Percentiles rank a stretch among this genome's conserved stretches.
Evolutionary conservation across 2,113 vertebrate species (phyloP).

Genomic region (Smithornis capensis): DNA sequence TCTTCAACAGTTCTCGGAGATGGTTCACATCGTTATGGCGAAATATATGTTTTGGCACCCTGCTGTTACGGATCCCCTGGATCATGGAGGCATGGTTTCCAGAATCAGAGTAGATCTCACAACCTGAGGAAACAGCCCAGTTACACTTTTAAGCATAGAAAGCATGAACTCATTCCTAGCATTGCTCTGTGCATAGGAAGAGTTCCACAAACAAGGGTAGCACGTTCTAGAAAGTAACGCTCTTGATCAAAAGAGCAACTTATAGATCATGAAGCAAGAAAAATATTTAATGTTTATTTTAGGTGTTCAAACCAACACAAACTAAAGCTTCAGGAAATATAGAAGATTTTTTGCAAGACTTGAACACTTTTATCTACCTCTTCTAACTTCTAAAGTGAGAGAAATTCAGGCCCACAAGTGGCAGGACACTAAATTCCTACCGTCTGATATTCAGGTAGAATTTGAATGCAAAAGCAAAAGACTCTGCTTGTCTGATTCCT

Average conservation of each 20-base stretch:
- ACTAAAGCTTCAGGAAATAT: background rate
- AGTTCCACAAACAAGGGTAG: background rate
- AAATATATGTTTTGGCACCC: slow-evolving; percentile 91
- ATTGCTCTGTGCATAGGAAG: background rate
- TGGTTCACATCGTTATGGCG: slow-evolving; percentile 90
- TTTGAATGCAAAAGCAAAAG: background rate
- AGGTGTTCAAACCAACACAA: background rate
- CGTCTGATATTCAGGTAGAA: background rate
- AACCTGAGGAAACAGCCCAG: slow-evolving; percentile 73
- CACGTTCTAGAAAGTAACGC: background rate
- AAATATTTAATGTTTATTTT: background rate
- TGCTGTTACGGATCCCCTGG: slow-evolving; percentile 91
- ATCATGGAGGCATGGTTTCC: slow-evolving; percentile 99
- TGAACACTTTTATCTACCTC: background rate
- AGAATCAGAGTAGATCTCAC: slow-evolving; percentile 95
- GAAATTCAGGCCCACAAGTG: background rate
- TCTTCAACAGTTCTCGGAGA: slow-evolving; percentile 81
- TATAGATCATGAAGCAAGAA: background rate
- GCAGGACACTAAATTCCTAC: background rate
- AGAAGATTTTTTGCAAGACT: background rate
- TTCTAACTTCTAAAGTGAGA: background rate
- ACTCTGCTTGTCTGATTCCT: background rate
- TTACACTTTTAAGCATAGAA: background rate
- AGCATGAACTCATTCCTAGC: background rate
- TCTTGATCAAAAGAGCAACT: background rate